These are phyloP conservation scores for Tortrix viridana DNA, from an alignment of 2,888 invertebrate species.

Conservation along the genomic window DNA sequence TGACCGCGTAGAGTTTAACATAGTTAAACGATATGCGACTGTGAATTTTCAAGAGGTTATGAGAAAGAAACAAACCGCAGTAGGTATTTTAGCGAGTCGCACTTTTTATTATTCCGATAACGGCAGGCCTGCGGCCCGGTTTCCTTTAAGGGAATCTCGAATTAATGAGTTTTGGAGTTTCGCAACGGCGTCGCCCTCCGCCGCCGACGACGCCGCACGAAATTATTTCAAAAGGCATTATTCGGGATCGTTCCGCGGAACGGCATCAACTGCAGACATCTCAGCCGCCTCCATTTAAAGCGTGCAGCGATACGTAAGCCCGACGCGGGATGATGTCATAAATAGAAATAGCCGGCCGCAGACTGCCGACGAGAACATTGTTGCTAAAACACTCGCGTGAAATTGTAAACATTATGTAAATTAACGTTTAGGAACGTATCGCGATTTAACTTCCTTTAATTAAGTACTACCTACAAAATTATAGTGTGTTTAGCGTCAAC, in stretches of 20 bases:
- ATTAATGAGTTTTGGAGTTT: conserved; percentile 75
- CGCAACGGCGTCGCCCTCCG: conserved; percentile 67
- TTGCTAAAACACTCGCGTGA: conserved; percentile 67
- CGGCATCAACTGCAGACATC: conserved; percentile 81
- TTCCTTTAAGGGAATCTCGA: conserved; percentile 80
- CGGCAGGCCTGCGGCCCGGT: conserved; percentile 64
- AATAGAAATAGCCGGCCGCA: conserved; percentile 83
- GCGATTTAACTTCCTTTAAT: conserved; percentile 26
- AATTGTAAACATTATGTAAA: conserved; percentile 56
- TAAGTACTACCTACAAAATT: neutral
- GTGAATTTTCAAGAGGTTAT: conserved; percentile 21
- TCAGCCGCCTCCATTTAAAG: conserved; percentile 84
- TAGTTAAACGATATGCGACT: neutral
- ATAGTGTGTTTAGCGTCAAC: neutral
- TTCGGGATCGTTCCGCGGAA: conserved; percentile 80
- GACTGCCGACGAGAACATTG: conserved; percentile 65
- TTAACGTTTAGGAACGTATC: conserved; percentile 41
- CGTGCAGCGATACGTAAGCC: conserved; percentile 84
- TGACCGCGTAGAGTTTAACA: neutral
- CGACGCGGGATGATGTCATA: conserved; percentile 84
- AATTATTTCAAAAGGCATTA: conserved; percentile 77
- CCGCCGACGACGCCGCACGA: conserved; percentile 53
- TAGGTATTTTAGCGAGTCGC: conserved; percentile 37
- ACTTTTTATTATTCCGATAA: conserved; percentile 66
- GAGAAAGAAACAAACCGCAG: conserved; percentile 1